Evolutionary conservation across 2,888 invertebrate species (phyloP), one percentile per base, ranked within the genome.

Genomic region (Tenthredo mesomela): DNA sequence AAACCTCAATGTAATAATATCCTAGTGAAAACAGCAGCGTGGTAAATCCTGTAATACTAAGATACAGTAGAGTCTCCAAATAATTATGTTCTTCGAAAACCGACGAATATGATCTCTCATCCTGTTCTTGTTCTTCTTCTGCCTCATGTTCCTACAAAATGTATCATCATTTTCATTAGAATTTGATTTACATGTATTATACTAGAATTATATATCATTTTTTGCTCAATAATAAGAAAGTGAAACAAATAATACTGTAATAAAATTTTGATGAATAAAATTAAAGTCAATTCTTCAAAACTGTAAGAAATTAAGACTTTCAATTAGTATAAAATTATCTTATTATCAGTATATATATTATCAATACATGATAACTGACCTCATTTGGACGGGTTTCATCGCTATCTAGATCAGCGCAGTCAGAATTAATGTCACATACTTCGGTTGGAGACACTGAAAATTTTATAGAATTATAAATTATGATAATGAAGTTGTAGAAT

Each of bases 1-100:
- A 88, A 88, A 94, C 94, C 92, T 97, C 97, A 86, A 97, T 95
- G 88, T 96, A 96, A 92, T 97, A 96, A 93, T 97, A 96, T 33
- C 97, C 96, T 85, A 97, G 94, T 25, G 96, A 95, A 90, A 97
- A 97, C 80, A 97, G 92, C 9, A 97, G 93, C 0, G 96, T 95
- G 0, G 97, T 95, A n/a, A 95, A 93, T 3, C 97, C 96, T n/a
- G 96, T 96, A 77, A 97, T 95, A 18, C 94, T 90, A 50, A 96
- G 93, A 91, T 95, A 96, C 1, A 95, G 94, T 18, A 96, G 90
- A 71, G 89, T 90, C 87, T 91, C 90, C 90, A 92, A 92, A 88
- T 91, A 91, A 85, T 89, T 89, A 85, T 87, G 88, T 33, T 88
- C 43, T 18, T 82, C 50, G 6, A 47, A 29, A 47, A 12, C 50